Percentiles rank a stretch among this genome's conserved stretches.
These are phyloP conservation scores for Gymnothorax reevesii DNA, from an alignment of 2,797 vertebrate species.

Conservation along the genomic window DNA sequence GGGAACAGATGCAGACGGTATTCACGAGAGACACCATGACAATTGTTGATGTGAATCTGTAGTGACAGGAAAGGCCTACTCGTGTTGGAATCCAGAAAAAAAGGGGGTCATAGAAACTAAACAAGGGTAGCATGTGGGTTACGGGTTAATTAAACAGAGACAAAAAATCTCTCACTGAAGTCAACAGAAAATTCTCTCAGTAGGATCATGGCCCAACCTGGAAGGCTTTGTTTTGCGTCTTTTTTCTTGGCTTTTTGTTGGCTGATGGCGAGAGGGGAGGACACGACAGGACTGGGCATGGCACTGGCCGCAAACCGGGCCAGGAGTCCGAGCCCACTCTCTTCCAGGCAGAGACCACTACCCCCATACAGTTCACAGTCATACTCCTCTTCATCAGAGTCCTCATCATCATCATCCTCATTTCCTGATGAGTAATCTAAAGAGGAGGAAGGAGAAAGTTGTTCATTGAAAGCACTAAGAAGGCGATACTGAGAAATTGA, in stretches of 20 bases:
- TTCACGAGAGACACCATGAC: conserved; percentile 23
- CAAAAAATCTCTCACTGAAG: background rate
- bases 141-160: conserved; percentile 7
- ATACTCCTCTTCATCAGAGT: conserved; percentile 72
- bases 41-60: conserved; percentile 14
- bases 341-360: conserved; percentile 76
- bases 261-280: conserved; percentile 77
- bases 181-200: background rate
- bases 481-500: background rate
- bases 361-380: conserved; percentile 68
- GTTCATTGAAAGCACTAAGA: background rate
- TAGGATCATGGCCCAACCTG: conserved; percentile 70
- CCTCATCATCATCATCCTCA: conserved; percentile 43
- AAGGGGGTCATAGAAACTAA: background rate
- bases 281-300: conserved; percentile 80
- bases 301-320: conserved; percentile 91
- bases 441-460: background rate
- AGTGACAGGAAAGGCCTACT: conserved; percentile 5
- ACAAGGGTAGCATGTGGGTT: background rate
- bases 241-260: conserved; percentile 88
- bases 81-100: background rate
- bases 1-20: conserved; percentile 4
- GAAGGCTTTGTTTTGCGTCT: conserved; percentile 83
- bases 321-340: conserved; percentile 90
- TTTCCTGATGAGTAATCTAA: conserved; percentile 64